phyloP scores from a whole-genome alignment of 2,113 vertebrate genomes.

The Carassius gibelio region DNA sequence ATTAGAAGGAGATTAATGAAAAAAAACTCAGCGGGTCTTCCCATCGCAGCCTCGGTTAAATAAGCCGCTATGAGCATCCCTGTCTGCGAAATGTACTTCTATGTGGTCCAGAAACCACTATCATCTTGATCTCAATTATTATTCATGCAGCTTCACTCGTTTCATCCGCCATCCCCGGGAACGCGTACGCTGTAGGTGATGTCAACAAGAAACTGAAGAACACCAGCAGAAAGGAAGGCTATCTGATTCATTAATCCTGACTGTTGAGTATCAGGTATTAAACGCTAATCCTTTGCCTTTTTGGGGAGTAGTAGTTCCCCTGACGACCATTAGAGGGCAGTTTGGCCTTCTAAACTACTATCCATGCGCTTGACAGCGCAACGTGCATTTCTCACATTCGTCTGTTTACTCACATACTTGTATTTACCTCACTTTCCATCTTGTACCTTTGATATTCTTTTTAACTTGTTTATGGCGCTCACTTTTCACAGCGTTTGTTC shows the following conservation, averaged over 20 bases:
- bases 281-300: conserved; percentile 39
- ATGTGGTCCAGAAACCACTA: conserved; percentile 29
- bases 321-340: conserved; percentile 52
- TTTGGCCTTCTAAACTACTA: conserved; percentile 47
- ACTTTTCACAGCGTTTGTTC: conserved; percentile 15
- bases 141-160: conserved; percentile 25
- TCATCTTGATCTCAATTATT: conserved; percentile 41
- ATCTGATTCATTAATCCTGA: conserved; percentile 46
- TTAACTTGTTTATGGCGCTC: conserved; percentile 23
- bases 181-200: conserved; percentile 22
- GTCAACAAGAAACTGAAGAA: conserved; percentile 48
- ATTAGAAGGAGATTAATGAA: conserved; percentile 38
- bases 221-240: conserved; percentile 45
- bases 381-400: not conserved
- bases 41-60: conserved; percentile 14
- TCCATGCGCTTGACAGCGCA: not conserved
- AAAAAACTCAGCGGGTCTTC: conserved; percentile 36
- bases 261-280: conserved; percentile 43
- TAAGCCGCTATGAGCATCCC: conserved; percentile 18
- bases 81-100: conserved; percentile 22
- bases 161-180: conserved; percentile 31
- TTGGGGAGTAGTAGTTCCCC: conserved; percentile 25
- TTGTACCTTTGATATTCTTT: conserved; percentile 23
- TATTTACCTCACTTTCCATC: conserved; percentile 14
- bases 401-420: not conserved